Conservation (phyloP, 2,113 vertebrate species). For the Nyctereutes procyonoides region DNA sequence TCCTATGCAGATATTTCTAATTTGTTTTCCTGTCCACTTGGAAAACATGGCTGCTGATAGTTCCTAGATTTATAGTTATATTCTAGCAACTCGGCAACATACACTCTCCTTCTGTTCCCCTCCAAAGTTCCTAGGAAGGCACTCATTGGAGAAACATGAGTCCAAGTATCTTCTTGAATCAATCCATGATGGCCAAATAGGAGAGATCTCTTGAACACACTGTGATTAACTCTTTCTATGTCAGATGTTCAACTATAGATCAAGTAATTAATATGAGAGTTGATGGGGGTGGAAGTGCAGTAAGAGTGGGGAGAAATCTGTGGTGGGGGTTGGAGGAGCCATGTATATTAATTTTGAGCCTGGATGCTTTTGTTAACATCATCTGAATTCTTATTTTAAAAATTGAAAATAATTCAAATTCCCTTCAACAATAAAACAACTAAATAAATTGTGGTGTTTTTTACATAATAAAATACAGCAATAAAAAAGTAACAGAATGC, state of each 20-base stretch:
- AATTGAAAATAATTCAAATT: background rate
- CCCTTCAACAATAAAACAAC: background rate
- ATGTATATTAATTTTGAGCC: background rate
- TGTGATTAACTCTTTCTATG: background rate
- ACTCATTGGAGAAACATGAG: constrained; percentile 9
- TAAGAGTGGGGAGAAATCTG: too few species aligned
- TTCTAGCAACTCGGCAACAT: background rate
- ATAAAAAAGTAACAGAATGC: background rate
- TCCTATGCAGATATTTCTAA: background rate
- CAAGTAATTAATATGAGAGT: background rate
- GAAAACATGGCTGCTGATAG: background rate
- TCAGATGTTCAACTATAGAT: background rate
- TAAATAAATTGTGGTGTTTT: background rate
- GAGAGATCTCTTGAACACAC: background rate
- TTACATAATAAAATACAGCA: background rate
- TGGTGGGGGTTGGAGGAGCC: rapidly evolving
- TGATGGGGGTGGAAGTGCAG: too few species aligned
- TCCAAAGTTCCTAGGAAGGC: background rate
- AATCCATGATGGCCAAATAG: background rate
- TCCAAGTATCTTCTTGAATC: background rate
- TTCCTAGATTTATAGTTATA: background rate
- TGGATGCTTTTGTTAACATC: background rate
- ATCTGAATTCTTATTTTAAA: background rate
- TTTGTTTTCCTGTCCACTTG: background rate
- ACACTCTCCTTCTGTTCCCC: background rate